Conservation (phyloP, 2,888 invertebrate species). For the Punctoribates punctum region DNA sequence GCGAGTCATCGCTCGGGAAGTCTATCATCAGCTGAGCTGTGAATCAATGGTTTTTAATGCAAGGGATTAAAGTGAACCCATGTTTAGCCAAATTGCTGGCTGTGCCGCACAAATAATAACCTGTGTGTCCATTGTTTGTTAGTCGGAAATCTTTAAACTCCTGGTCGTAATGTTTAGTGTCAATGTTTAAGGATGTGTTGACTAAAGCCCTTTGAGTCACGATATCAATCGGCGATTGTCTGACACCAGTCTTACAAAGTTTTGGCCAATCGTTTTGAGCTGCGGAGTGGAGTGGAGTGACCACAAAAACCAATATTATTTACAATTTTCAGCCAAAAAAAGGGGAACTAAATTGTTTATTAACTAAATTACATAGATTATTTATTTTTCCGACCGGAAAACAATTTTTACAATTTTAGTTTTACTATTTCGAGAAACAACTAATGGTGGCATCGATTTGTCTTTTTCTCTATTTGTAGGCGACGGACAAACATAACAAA, state of each 20-base stretch:
- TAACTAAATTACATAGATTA: too few species aligned
- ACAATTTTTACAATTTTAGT: too few species aligned
- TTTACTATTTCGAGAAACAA: too few species aligned
- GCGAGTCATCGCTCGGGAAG: neutral
- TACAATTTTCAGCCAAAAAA: too few species aligned
- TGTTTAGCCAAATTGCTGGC: neutral
- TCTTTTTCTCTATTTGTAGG: too few species aligned
- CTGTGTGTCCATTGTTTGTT: constrained; percentile 26
- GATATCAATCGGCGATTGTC: constrained; percentile 41
- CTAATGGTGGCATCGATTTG: too few species aligned
- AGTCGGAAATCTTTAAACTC: neutral
- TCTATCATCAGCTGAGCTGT: constrained; percentile 17
- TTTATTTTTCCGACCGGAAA: too few species aligned
- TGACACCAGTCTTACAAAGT: neutral
- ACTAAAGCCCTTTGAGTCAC: neutral
- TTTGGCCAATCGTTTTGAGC: constrained; percentile 22
- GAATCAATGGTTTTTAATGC: neutral
- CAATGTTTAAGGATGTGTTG: constrained; percentile 6
- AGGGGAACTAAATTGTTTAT: too few species aligned
- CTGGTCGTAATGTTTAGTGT: neutral
- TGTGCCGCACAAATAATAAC: constrained; percentile 1
- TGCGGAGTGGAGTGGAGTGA: neutral
- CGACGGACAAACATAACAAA: too few species aligned
- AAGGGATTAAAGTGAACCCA: neutral
- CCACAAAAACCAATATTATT: too few species aligned